Conservation (phyloP, 1,140 invertebrate species). For the Neotoxoptera formosana region DNA sequence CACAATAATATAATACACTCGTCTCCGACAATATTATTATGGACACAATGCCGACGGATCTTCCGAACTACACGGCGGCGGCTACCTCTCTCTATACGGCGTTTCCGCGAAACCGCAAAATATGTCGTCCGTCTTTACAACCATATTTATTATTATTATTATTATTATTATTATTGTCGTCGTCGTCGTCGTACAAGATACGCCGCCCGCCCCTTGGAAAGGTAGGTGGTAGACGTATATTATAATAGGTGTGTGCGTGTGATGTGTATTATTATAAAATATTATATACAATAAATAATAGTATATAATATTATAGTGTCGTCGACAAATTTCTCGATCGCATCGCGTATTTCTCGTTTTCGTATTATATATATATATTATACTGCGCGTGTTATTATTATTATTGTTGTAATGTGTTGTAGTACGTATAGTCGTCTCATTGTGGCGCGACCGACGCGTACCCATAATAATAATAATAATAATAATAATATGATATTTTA, state of each 20-base stretch:
- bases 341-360: neutral
- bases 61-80: neutral
- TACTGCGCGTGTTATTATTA: neutral
- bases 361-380: neutral
- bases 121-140: neutral
- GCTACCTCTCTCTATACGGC: too few relatives aligned
- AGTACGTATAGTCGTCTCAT: neutral
- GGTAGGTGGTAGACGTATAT: neutral
- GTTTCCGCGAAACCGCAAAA: conserved; percentile 5
- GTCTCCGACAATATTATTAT: too few relatives aligned
- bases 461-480: too few relatives aligned
- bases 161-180: neutral
- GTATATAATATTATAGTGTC: neutral
- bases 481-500: too few relatives aligned
- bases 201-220: neutral
- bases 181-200: neutral
- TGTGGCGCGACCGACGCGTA: neutral
- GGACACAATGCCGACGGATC: neutral
- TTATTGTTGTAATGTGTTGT: conserved; percentile 13
- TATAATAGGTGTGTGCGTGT: neutral
- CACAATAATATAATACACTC: neutral
- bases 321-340: neutral
- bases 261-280: neutral
- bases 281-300: neutral
- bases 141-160: neutral